A percentile compares a stretch with the other conserved stretches of the same genome.
These are phyloP conservation scores for Eira barbara DNA, from an alignment of 2,113 vertebrate species.

Conservation along the genomic window DNA sequence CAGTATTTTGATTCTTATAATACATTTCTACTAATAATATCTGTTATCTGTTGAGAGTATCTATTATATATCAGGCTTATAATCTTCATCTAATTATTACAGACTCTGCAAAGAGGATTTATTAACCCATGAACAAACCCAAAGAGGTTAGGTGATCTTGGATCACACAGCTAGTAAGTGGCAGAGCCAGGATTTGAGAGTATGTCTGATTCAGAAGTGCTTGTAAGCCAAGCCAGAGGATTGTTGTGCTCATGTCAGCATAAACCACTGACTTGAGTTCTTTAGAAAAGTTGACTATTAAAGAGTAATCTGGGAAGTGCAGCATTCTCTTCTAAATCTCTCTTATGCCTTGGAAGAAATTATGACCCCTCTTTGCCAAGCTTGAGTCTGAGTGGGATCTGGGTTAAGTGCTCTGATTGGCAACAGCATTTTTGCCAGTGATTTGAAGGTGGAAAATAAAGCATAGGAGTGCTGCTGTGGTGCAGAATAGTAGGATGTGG, in stretches of 20 bases:
- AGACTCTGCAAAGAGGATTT: not conserved
- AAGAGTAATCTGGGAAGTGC: not conserved
- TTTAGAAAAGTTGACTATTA: not conserved
- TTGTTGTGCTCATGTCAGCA: not conserved
- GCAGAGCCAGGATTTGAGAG: not conserved
- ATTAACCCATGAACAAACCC: not conserved
- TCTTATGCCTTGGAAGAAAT: not conserved
- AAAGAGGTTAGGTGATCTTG: not conserved
- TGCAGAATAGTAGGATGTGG: not conserved
- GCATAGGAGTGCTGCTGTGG: not conserved
- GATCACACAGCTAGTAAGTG: not conserved
- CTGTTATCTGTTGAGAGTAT: not conserved
- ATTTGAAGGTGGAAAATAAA: not conserved
- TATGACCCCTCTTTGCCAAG: not conserved
- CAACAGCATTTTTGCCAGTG: not conserved
- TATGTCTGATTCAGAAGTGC: not conserved
- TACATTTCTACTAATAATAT: not conserved
- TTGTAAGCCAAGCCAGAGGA: not conserved
- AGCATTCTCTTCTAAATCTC: not conserved
- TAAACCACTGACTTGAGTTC: not conserved
- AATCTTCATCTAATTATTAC: slow-evolving; percentile 1
- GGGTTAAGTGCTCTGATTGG: not conserved
- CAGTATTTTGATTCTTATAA: slow-evolving; percentile 16
- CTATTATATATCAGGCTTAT: not conserved
- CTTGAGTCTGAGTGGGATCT: not conserved